A percentile compares a stretch with the other conserved stretches of the same genome.
phyloP scores from a whole-genome alignment of 2,797 vertebrate genomes.

The Manis pentadactyla region DNA sequence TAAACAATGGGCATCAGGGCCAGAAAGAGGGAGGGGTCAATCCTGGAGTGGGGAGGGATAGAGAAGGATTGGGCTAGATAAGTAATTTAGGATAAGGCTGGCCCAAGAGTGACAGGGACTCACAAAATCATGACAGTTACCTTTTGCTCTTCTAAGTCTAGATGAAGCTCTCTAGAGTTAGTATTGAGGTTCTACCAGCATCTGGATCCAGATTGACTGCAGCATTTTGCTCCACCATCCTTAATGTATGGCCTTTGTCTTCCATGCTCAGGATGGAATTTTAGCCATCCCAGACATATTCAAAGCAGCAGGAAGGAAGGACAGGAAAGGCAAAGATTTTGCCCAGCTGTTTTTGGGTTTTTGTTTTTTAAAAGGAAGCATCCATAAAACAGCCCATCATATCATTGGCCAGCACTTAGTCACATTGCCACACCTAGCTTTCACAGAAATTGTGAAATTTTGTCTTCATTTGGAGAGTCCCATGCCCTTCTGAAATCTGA shows the following conservation, averaged over 20 bases:
- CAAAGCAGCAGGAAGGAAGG: not conserved
- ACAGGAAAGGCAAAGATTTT: not conserved
- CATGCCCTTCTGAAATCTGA: not conserved
- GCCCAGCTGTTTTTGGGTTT: not conserved
- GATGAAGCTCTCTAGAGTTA: not conserved
- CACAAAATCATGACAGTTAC: not conserved
- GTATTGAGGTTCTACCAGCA: not conserved
- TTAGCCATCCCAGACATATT: not conserved
- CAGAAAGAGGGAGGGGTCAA: not conserved
- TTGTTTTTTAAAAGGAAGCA: not conserved
- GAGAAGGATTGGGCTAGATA: not conserved
- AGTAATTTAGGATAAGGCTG: not conserved
- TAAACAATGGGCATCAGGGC: not conserved
- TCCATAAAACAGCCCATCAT: not conserved
- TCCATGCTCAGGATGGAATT: not conserved
- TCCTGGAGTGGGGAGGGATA: too few relatives aligned
- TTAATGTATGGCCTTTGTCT: not conserved
- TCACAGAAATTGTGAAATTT: not conserved
- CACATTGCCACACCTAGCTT: not conserved
- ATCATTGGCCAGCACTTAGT: not conserved
- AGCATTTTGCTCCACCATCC: not conserved
- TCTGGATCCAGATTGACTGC: not conserved
- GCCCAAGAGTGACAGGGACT: not conserved
- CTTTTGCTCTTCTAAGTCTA: not conserved
- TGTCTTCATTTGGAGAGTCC: not conserved